Evolutionary conservation across 2,113 vertebrate genomes (phyloP), one percentile per base, ranked within the genome.

Genomic region (Turdus rufiventris): DNA sequence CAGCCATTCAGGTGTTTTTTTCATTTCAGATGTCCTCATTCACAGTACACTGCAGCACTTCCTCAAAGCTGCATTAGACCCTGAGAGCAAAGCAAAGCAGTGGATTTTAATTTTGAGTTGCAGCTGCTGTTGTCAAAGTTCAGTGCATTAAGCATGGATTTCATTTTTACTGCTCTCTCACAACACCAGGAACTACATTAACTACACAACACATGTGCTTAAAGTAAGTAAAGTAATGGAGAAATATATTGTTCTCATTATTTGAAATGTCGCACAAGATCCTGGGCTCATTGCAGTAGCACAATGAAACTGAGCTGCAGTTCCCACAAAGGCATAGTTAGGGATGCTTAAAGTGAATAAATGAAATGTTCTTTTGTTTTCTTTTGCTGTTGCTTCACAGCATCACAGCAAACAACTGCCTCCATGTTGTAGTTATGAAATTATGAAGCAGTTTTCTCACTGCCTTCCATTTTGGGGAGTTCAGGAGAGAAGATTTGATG

Each of bases 51-150:
- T 79, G 71, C 56, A 60, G 51, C 58, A 33, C 45, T 93, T 89
- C 43, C 60, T 34, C 75, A 83, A 89, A 88, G 63, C 71, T 40
- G 26, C 33, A 74, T 91, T 82, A 93, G 87, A 77, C 67, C 88
- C 81, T 90, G 57, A 74, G 51, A 95, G 91, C 88, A 94, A 70
- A 90, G 72, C 67, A 73, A 89, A 88, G 47, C 66, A 88, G 72
- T 77, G 78, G 78, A 91, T 96, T 96, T 95, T 95, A 95, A 95
- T 96, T 97, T 93, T 88, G 85, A 89, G 82, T 95, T 96, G 95
- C 91, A 95, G 91, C 91, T 96, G 85, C 83, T 93, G 63, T 94
- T 95, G 78, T 94, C 93, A 93, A 94, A 94, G 89, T 96, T 97
- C 93, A 93, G 71, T 83, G 88, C 78, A 93, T 96, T 96, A 96